A percentile compares a stretch with the other conserved stretches of the same genome.
Conservation (phyloP, 2,113 vertebrate genomes). For the Aleadryas rufinucha region DNA sequence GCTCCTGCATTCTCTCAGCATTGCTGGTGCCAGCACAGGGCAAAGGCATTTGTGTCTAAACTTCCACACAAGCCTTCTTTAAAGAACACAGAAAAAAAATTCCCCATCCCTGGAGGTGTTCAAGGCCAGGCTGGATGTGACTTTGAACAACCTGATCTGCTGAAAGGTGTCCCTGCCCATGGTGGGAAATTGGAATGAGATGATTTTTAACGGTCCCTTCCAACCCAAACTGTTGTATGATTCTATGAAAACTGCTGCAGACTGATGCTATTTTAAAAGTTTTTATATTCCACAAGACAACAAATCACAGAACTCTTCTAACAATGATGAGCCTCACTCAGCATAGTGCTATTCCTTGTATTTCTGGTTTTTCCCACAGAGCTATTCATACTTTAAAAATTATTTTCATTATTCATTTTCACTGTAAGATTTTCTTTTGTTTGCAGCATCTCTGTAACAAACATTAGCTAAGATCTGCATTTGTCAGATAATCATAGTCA, state of each 20-base stretch:
- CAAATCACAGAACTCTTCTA: not conserved
- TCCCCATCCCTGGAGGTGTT: not conserved
- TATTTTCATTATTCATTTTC: not conserved
- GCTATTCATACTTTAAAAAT: not conserved
- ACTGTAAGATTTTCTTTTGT: not conserved
- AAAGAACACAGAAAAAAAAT: not conserved
- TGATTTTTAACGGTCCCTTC: not conserved
- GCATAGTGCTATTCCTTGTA: not conserved
- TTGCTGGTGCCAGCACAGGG: not conserved
- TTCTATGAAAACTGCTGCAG: not conserved
- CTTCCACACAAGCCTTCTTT: not conserved
- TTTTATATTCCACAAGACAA: not conserved
- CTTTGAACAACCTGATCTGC: not conserved
- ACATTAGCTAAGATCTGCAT: not conserved
- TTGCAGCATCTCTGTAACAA: not conserved
- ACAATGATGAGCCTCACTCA: not conserved
- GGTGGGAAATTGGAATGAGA: not conserved
- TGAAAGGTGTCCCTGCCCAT: not conserved
- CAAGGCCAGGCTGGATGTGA: not conserved
- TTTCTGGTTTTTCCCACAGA: not conserved
- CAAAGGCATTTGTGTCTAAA: not conserved
- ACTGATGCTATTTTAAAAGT: not conserved
- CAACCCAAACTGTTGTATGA: not conserved
- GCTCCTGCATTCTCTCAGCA: rapidly evolving
- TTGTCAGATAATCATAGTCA: not conserved